Evolutionary conservation across 1,140 invertebrate species (phyloP).

Genomic region (Hyposmocoma kahamanoa): DNA sequence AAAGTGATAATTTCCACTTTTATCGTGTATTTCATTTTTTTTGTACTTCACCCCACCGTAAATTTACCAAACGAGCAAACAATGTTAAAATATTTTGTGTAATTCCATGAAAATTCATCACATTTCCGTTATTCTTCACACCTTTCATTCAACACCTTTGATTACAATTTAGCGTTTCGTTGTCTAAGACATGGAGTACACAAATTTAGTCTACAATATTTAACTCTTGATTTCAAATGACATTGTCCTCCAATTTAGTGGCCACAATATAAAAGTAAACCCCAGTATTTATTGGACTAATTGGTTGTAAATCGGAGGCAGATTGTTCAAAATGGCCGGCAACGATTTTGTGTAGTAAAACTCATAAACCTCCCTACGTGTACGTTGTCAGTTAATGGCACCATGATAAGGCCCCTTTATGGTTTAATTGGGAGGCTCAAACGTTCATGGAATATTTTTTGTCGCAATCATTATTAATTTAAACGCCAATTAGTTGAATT

Average conservation of each 20-base stretch:
- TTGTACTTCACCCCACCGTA: too few species aligned
- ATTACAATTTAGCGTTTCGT: too few species aligned
- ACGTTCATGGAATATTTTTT: slow-evolving; percentile 47
- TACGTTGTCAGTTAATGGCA: slow-evolving; percentile 55
- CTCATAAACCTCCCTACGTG: slow-evolving; percentile 64
- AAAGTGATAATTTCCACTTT: too few species aligned
- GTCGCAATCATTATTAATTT: slow-evolving; percentile 56
- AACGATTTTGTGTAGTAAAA: slow-evolving; percentile 66
- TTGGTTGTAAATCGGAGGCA: slow-evolving; percentile 60
- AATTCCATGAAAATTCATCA: too few species aligned
- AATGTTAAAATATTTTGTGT: too few species aligned
- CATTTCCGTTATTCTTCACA: too few species aligned
- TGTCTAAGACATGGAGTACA: too few species aligned
- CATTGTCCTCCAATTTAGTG: slow-evolving; percentile 16
- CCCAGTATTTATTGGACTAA: slow-evolving; percentile 61
- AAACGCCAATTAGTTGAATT: slow-evolving; percentile 52
- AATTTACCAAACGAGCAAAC: too few species aligned
- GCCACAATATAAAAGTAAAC: slow-evolving; percentile 30
- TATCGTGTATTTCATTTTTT: too few species aligned
- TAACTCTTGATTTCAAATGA: too few species aligned
- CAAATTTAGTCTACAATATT: too few species aligned
- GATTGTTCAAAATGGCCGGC: slow-evolving; percentile 54
- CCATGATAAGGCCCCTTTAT: slow-evolving; percentile 61
- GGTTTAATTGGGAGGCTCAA: slow-evolving; percentile 56
- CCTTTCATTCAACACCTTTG: too few species aligned